phyloP scores from a whole-genome alignment of 2,113 vertebrate genomes.

The Toxostoma redivivum region DNA sequence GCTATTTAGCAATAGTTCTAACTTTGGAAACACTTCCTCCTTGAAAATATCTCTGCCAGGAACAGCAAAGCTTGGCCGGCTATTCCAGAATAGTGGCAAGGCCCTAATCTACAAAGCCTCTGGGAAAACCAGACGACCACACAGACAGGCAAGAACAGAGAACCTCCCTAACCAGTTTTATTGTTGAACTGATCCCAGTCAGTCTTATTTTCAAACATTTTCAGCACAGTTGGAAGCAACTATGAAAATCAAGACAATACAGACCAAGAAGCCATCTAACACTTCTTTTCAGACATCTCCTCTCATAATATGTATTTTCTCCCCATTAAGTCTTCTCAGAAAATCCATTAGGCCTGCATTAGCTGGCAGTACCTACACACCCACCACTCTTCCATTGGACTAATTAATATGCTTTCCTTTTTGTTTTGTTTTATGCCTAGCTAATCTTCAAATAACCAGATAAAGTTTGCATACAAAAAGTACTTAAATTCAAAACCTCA shows the following conservation, averaged over 20 bases:
- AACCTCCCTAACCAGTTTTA: conserved; percentile 35
- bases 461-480: not conserved
- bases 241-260: not conserved
- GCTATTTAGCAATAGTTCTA: not conserved
- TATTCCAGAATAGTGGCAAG: conserved; percentile 2
- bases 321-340: not conserved
- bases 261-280: not conserved
- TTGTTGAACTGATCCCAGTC: not conserved
- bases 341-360: not conserved
- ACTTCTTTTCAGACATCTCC: not conserved
- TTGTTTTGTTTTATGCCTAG: not conserved
- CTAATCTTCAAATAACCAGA: not conserved
- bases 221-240: not conserved
- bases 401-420: not conserved
- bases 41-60: not conserved
- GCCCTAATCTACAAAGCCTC: not conserved
- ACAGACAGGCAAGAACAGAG: not conserved
- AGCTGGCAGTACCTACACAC: not conserved
- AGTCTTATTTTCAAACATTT: not conserved
- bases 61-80: not conserved
- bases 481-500: not conserved
- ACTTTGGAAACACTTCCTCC: not conserved
- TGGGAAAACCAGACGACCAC: not conserved
- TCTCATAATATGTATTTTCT: not conserved
- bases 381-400: not conserved